Evolutionary conservation across 2,797 vertebrate genomes (phyloP).

Genomic region (Ceyx erithaca): DNA sequence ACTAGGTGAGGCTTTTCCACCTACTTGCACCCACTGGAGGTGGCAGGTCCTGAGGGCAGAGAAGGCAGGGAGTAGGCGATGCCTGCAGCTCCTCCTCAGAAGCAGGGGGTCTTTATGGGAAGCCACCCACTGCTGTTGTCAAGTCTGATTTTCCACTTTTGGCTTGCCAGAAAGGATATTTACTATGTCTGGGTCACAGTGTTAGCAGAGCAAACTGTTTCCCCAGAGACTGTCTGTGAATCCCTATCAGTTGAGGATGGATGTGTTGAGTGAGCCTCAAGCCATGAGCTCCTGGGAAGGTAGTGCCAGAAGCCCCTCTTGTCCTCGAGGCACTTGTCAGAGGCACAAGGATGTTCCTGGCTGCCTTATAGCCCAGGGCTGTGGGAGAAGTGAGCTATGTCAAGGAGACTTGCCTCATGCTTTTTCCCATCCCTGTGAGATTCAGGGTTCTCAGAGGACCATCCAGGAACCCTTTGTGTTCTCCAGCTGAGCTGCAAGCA

Average conservation of each 20-base stretch:
- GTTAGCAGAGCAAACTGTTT: neutral
- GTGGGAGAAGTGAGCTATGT: neutral
- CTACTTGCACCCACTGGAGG: neutral
- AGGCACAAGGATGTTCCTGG: neutral
- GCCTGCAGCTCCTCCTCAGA: neutral
- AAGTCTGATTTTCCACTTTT: neutral
- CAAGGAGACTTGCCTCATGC: accelerated
- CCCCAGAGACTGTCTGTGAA: neutral
- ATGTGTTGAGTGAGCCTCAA: neutral
- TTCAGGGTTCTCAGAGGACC: neutral
- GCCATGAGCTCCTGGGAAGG: neutral
- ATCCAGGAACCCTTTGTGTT: neutral
- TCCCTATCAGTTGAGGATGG: neutral
- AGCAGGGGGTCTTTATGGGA: neutral
- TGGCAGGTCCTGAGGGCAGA: neutral
- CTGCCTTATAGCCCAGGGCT: neutral
- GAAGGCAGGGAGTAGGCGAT: neutral
- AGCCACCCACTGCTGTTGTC: neutral
- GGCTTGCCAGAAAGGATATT: neutral
- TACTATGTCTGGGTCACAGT: neutral
- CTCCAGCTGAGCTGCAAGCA: neutral
- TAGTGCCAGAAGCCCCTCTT: neutral
- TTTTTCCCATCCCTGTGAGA: neutral
- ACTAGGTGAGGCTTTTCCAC: neutral
- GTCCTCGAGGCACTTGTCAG: neutral